Evolutionary conservation across 2,113 vertebrate genomes (phyloP), one percentile per base, ranked within the genome.

Genomic region (Rhinoderma darwinii): DNA sequence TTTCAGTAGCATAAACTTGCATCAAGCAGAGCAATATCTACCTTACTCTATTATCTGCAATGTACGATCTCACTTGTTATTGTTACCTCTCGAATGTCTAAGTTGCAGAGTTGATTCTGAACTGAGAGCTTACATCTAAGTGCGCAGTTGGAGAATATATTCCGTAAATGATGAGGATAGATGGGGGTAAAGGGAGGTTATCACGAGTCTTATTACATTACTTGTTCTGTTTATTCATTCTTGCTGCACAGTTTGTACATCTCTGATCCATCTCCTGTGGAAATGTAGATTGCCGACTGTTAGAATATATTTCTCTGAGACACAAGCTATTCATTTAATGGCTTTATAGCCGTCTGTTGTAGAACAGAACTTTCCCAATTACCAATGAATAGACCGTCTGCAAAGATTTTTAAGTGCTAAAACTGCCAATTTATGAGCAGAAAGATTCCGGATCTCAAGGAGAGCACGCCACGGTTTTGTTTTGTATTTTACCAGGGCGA

Each of bases 281-380:
- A 86, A 79, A 50, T 63, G 72, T 51, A 86, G 59, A 86, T 86
- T 79, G 75, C 75, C n/a, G 44, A 54, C 56, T 50, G 84, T 66
- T 68, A 27, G 74, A 86, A 86, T 86, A 74, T 86, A 79, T 54
- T 86, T 86, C 50, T 77, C 43, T 30, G 56, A 50, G 74, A 86
- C 76, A 51, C 54, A 37, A 79, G 74, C 84, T 54, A 86, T 79
- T 79, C 84, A 66, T 86, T 79, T 79, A 79, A 70, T 86, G 75
- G 76, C 15, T 86, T 78, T 86, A 79, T 78, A 79, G 76, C 75
- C 84, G 66, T 86, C 84, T 86, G 84, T 79, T 86, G 50, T 79
- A 63, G 84, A 86, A 86, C 61, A 84, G 73, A 84, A 63, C 39
- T 86, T 30, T n/a, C 59, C 51, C 59, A 86, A 86, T 86, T 86